Evolutionary conservation across 2,113 vertebrate genomes (phyloP).

Genomic region (Poeciliopsis prolifica): DNA sequence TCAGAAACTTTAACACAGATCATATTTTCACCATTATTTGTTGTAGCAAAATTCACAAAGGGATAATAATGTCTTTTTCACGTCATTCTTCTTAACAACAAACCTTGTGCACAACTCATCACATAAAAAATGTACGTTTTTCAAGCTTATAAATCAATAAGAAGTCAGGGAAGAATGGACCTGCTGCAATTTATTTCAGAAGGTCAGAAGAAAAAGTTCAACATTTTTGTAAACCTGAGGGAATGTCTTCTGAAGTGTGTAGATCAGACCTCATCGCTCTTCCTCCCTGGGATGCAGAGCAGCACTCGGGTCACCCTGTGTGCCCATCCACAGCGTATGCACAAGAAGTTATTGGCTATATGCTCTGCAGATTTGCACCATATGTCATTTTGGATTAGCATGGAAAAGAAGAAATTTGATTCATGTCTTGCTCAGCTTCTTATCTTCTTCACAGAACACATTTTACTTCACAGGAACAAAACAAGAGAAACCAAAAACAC

Average conservation of each 20-base stretch:
- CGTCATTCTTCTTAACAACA: constrained; percentile 19
- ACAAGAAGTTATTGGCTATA: constrained; percentile 72
- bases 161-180: constrained; percentile 27
- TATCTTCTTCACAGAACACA: constrained; percentile 66
- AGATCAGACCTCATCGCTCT: constrained; percentile 9
- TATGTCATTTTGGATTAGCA: constrained; percentile 26
- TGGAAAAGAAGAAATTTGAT: constrained; percentile 66
- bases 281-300: not conserved
- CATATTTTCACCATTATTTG: not conserved
- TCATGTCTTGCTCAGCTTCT: constrained; percentile 67
- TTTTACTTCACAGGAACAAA: constrained; percentile 51
- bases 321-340: constrained; percentile 57
- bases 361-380: constrained; percentile 67
- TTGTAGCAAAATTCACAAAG: not conserved
- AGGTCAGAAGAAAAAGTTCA: constrained; percentile 13
- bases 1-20: not conserved
- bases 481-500: constrained; percentile 66
- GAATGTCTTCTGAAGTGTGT: constrained; percentile 30
- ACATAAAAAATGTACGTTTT: constrained; percentile 9
- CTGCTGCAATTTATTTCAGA: constrained; percentile 9
- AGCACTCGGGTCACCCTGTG: constrained; percentile 22
- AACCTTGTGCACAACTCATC: constrained; percentile 25
- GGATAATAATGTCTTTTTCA: constrained; percentile 7
- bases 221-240: constrained; percentile 16
- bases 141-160: constrained; percentile 9